Percentiles rank a stretch among this genome's conserved stretches.
phyloP scores from a whole-genome alignment of 2,797 vertebrate species.

The Limosa lapponica region DNA sequence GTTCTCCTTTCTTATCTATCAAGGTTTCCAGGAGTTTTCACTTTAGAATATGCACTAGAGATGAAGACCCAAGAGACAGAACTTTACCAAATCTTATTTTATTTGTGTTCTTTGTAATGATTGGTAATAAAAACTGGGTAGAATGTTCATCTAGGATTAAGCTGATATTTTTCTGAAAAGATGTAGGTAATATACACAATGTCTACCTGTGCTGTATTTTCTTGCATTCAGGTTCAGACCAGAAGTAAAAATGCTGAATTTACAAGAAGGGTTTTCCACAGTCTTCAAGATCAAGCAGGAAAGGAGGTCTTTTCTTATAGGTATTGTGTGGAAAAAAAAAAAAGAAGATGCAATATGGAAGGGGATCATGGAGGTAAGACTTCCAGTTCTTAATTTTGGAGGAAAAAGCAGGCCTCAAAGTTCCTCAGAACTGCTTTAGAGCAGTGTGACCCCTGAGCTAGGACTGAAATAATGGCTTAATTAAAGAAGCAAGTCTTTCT shows the following conservation, averaged over 20 bases:
- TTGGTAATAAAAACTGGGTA: not conserved
- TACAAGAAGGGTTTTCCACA: not conserved
- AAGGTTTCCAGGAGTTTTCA: not conserved
- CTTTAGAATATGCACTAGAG: not conserved
- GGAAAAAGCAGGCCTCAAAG: not conserved
- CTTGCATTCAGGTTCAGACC: not conserved
- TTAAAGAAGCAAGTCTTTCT: not conserved
- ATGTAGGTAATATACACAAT: not conserved
- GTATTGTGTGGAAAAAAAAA: rapidly evolving
- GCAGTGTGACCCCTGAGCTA: not conserved
- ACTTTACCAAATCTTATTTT: not conserved
- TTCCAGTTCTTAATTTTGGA: not conserved
- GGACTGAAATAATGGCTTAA: not conserved
- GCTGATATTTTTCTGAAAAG: not conserved
- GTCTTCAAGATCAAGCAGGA: not conserved
- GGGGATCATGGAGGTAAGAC: not conserved
- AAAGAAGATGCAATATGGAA: not conserved
- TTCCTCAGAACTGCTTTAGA: not conserved
- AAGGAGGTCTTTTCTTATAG: not conserved
- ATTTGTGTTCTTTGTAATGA: not conserved
- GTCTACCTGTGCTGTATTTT: not conserved
- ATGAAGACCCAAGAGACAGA: not conserved
- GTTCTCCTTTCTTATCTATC: not conserved
- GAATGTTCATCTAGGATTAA: not conserved
- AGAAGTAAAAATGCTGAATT: not conserved